A percentile compares a stretch with the other conserved stretches of the same genome.
These are phyloP conservation scores for Pipra filicauda DNA, from an alignment of 2,113 vertebrate genomes.

Conservation along the genomic window DNA sequence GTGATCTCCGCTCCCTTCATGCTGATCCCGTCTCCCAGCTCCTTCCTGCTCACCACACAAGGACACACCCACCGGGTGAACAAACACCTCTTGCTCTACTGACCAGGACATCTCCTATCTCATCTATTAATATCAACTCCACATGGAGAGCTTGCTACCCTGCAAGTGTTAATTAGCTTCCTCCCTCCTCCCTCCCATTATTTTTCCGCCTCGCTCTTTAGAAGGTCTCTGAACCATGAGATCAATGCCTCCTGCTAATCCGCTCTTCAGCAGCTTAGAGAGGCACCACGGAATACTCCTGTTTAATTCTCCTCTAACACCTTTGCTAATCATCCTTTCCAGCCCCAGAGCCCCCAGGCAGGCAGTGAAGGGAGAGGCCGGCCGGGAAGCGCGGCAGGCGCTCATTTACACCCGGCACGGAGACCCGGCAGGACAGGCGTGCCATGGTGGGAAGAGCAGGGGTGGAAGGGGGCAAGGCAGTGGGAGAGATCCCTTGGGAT, in stretches of 20 bases:
- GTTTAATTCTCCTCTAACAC: slow-evolving; percentile 57
- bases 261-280: slow-evolving; percentile 59
- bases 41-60: accelerated
- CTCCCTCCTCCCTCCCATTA: slow-evolving; percentile 42
- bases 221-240: slow-evolving; percentile 52
- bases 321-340: slow-evolving; percentile 16
- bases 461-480: not conserved
- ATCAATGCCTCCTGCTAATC: slow-evolving; percentile 62
- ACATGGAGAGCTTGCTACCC: not conserved
- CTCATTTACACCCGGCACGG: not conserved
- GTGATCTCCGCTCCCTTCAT: not conserved
- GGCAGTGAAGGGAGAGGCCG: not conserved
- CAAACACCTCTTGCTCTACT: not conserved
- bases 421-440: not conserved
- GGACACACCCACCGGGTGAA: not conserved
- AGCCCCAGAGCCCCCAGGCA: not conserved
- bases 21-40: not conserved
- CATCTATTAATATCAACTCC: not conserved
- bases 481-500: not conserved
- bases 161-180: slow-evolving; percentile 49
- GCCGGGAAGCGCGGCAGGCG: accelerated
- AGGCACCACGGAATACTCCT: not conserved
- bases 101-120: not conserved
- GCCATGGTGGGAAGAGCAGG: accelerated
- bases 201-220: slow-evolving; percentile 21